phyloP scores from a whole-genome alignment of 37 sponge, comb jelly and placozoan genomes.

The Bolinopsis microptera region DNA sequence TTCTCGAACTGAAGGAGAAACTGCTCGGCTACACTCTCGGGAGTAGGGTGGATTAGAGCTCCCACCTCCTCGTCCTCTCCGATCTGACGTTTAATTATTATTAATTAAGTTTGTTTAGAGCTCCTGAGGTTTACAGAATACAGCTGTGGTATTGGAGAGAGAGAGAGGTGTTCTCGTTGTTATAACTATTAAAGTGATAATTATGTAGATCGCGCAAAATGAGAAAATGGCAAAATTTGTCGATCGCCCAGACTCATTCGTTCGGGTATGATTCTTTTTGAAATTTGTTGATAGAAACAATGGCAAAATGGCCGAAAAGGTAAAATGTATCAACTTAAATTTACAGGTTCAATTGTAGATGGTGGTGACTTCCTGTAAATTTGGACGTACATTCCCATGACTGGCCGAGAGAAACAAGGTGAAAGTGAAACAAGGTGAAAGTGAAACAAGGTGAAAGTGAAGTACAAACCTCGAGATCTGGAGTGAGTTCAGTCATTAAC shows the following conservation, averaged over 20 bases:
- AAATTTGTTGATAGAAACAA: too few species aligned
- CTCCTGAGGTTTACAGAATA: not conserved
- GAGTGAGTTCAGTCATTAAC: not conserved
- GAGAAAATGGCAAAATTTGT: not conserved
- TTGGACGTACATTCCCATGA: too few species aligned
- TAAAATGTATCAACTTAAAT: too few species aligned
- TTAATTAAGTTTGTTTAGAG: not conserved
- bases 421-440: too few species aligned
- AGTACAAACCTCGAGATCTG: slow-evolving; percentile 18
- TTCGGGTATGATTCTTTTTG: too few species aligned
- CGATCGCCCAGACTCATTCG: too few species aligned
- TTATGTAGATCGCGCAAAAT: too few species aligned
- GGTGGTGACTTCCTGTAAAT: too few species aligned
- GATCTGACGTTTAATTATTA: not conserved
- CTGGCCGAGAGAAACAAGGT: too few species aligned
- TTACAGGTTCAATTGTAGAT: too few species aligned
- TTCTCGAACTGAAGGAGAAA: not conserved
- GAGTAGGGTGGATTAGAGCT: not conserved
- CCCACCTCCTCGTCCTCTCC: not conserved
- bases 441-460: too few species aligned
- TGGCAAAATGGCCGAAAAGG: too few species aligned
- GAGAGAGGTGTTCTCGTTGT: not conserved
- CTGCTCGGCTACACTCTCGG: not conserved
- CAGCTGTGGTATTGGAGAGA: not conserved
- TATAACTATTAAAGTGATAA: not conserved